These are phyloP conservation scores for Ctenoplectra terminalis DNA, from an alignment of 1,140 invertebrate genomes.

Conservation along the genomic window DNA sequence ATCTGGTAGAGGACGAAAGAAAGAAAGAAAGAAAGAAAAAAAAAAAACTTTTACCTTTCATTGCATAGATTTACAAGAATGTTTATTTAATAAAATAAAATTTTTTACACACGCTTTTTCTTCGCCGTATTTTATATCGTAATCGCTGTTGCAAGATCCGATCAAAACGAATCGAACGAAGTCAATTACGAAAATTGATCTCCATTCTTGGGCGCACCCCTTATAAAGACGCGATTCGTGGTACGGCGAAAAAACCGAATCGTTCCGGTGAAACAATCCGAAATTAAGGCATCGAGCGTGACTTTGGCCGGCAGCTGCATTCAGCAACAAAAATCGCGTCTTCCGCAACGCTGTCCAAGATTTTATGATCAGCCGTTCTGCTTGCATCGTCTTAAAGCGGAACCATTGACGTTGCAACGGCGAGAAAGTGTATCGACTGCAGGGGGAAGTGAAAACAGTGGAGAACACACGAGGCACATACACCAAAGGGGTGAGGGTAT, in stretches of 20 bases:
- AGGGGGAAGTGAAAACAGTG: slow-evolving; percentile 20
- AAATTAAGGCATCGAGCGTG: slow-evolving; percentile 40
- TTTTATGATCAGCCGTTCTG: slow-evolving; percentile 56
- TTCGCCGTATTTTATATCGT: no score
- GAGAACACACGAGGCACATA: background rate
- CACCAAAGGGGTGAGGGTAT: slow-evolving; percentile 19
- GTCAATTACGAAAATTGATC: slow-evolving; percentile 29
- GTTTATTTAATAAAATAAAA: no score
- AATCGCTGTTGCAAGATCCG: background rate
- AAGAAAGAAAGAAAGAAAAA: slow-evolving; percentile 70
- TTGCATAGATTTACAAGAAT: no score
- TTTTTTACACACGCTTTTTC: no score
- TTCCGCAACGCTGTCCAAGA: slow-evolving; percentile 31
- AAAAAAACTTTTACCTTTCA: no score
- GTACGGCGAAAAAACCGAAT: background rate
- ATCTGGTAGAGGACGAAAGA: slow-evolving; percentile 42
- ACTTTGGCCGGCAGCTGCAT: slow-evolving; percentile 37
- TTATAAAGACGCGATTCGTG: background rate
- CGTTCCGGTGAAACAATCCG: slow-evolving; percentile 15
- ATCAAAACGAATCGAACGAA: slow-evolving; percentile 1
- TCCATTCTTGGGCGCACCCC: background rate
- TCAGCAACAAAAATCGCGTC: slow-evolving; percentile 36
- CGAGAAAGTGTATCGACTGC: slow-evolving; percentile 36
- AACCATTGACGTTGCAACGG: slow-evolving; percentile 59
- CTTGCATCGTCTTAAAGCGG: slow-evolving; percentile 60